Percentiles rank a stretch among this genome's conserved stretches.
Conservation (phyloP, 2,888 invertebrate species). For the Mystacides longicornis region DNA sequence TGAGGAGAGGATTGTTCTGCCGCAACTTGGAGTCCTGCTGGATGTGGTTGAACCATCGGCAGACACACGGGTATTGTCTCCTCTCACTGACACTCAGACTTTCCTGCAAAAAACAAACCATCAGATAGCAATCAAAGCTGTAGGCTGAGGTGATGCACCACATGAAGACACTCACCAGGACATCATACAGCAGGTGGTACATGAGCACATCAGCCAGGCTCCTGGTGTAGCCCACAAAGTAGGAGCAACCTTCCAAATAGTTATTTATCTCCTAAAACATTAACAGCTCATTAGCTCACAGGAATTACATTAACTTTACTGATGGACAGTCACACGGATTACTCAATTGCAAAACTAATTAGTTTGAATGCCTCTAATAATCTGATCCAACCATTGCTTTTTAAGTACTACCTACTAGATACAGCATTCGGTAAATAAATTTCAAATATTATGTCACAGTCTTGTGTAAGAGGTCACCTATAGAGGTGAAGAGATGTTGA, state of each 20-base stretch:
- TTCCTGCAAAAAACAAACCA: neutral
- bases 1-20: conserved; percentile 40
- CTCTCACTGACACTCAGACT: conserved; percentile 54
- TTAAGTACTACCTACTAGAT: too few species aligned
- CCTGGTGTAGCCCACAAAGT: conserved; percentile 48
- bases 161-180: conserved; percentile 50
- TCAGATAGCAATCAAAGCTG: neutral
- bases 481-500: too few species aligned
- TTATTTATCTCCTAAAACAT: conserved; percentile 48
- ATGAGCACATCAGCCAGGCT: conserved; percentile 64
- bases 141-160: neutral
- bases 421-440: too few species aligned
- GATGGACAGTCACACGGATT: too few species aligned
- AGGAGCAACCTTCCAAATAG: conserved; percentile 46
- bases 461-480: too few species aligned
- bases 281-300: too few species aligned
- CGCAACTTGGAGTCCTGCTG: conserved; percentile 62
- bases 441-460: too few species aligned
- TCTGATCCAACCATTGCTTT: too few species aligned
- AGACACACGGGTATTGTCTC: conserved; percentile 61
- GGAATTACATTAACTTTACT: too few species aligned
- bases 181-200: conserved; percentile 58
- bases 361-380: too few species aligned
- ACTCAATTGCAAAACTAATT: too few species aligned
- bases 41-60: conserved; percentile 71